phyloP scores from a whole-genome alignment of 2,797 vertebrate species.

The Tapera naevia region DNA sequence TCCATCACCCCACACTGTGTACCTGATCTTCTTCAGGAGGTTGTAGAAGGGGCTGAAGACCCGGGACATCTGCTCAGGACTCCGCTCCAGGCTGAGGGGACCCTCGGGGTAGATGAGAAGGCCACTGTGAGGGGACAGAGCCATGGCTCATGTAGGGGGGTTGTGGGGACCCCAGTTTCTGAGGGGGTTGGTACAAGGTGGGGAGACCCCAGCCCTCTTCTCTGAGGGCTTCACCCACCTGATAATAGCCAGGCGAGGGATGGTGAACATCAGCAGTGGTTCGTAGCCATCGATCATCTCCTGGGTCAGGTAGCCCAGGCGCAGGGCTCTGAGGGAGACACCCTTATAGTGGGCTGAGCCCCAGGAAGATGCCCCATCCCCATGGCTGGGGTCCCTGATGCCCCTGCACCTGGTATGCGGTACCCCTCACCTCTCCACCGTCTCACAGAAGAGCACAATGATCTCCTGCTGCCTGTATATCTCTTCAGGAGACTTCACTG shows the following conservation, averaged over 20 bases:
- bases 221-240: slow-evolving; percentile 59
- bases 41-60: slow-evolving; percentile 78
- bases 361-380: fast-evolving
- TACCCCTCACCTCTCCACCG: slow-evolving; percentile 71
- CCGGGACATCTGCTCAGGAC: slow-evolving; percentile 72
- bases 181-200: neutral
- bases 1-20: fast-evolving
- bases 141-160: fast-evolving
- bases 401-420: fast-evolving
- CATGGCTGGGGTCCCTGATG: neutral
- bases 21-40: slow-evolving; percentile 78
- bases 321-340: slow-evolving; percentile 66
- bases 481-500: slow-evolving; percentile 74
- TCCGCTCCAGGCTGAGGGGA: slow-evolving; percentile 71
- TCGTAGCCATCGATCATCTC: slow-evolving; percentile 80
- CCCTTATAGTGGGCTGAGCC: neutral
- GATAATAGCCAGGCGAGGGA: slow-evolving; percentile 78
- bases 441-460: slow-evolving; percentile 80
- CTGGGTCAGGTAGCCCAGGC: slow-evolving; percentile 74
- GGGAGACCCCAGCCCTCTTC: neutral
- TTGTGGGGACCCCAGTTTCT: neutral
- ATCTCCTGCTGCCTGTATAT: slow-evolving; percentile 77
- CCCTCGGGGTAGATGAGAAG: slow-evolving; percentile 79
- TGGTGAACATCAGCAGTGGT: slow-evolving; percentile 79
- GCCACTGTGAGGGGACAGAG: slow-evolving; percentile 51